Evolutionary conservation across 2,797 vertebrate species (phyloP).

Genomic region (Malurus leucopterus): DNA sequence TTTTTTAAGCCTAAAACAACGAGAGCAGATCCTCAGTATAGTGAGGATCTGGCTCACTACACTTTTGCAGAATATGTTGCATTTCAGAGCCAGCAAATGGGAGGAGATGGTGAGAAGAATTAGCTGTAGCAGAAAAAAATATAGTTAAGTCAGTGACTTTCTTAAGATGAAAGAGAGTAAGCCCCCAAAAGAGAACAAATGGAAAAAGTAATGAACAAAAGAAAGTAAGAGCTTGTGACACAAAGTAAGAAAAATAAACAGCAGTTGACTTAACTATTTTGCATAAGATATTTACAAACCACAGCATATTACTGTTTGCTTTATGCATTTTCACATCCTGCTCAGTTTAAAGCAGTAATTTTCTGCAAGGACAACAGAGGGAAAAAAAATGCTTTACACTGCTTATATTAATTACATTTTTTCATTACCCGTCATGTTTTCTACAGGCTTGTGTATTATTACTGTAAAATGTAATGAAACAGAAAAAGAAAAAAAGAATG

Average conservation of each 20-base stretch:
- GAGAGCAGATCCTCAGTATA: background rate
- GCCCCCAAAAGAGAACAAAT: constrained; percentile 36
- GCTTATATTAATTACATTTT: constrained; percentile 87
- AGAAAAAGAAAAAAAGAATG: constrained; percentile 80
- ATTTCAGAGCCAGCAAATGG: background rate
- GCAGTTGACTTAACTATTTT: constrained; percentile 74
- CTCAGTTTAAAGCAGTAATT: constrained; percentile 80
- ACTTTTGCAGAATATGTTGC: background rate
- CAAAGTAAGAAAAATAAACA: constrained; percentile 69
- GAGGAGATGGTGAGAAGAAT: background rate
- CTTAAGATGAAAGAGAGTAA: constrained; percentile 24
- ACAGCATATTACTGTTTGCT: constrained; percentile 71
- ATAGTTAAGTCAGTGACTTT: constrained; percentile 39
- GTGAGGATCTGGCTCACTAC: background rate
- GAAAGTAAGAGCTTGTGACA: constrained; percentile 68
- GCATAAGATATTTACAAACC: constrained; percentile 80
- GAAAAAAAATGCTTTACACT: constrained; percentile 76
- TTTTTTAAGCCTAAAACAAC: background rate
- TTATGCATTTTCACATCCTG: constrained; percentile 78
- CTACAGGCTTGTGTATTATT: constrained; percentile 83
- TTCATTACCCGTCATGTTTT: constrained; percentile 85
- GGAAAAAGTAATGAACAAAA: constrained; percentile 51
- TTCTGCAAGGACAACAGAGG: constrained; percentile 81
- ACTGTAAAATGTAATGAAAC: constrained; percentile 84
- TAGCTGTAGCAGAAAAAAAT: constrained; percentile 29